These are phyloP conservation scores for Portunus trituberculatus DNA, from an alignment of 1,140 invertebrate species.

Conservation along the genomic window DNA sequence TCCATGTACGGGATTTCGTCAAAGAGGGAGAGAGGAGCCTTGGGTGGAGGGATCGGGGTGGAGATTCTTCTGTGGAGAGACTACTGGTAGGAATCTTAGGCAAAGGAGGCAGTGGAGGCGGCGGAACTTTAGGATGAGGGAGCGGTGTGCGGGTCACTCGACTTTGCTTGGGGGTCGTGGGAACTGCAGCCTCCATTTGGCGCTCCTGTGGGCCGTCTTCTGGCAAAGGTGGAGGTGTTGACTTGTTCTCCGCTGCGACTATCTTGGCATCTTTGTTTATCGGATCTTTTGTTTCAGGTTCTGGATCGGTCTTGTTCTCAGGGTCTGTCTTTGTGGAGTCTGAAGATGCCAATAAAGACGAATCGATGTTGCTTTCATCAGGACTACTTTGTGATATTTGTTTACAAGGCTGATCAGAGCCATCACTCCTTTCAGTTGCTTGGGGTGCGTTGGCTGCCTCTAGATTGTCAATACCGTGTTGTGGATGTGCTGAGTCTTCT, in stretches of 20 bases:
- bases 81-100: neutral
- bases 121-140: neutral
- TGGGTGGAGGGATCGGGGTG: neutral
- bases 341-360: neutral
- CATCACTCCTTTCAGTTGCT: neutral
- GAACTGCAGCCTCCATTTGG: neutral
- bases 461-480: neutral
- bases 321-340: no score
- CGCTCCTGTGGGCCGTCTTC: neutral
- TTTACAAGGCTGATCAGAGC: neutral
- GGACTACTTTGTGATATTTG: neutral
- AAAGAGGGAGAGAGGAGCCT: conserved; percentile 36
- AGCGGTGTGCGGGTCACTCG: neutral
- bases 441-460: neutral
- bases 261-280: neutral
- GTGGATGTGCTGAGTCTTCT: neutral
- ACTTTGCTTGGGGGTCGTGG: neutral
- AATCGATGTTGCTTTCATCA: no score
- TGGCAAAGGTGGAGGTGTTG: neutral
- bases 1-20: conserved; percentile 73
- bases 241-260: neutral
- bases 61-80: neutral
- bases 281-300: no score
- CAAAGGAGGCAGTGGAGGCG: neutral
- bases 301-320: no score